Percentiles rank a stretch among this genome's conserved stretches.
Evolutionary conservation across 2,797 vertebrate species (phyloP).

Genomic region (Ciconia nigra): DNA sequence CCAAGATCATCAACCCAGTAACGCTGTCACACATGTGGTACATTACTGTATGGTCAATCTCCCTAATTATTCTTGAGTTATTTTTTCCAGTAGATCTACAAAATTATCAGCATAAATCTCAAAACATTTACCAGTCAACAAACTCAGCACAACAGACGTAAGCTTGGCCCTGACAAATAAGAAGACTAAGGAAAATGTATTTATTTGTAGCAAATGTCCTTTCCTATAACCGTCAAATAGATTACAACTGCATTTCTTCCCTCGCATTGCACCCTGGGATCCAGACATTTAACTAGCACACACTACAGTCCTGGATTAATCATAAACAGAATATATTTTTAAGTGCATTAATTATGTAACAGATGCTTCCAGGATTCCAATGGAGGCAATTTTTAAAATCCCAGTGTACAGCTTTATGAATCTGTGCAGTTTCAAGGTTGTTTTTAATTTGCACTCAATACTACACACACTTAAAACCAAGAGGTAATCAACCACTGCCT

Average conservation of each 20-base stretch:
- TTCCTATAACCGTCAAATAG: conserved; percentile 39
- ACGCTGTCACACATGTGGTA: not conserved
- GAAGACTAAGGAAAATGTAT: conserved; percentile 51
- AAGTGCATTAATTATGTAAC: conserved; percentile 68
- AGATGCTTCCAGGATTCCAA: conserved; percentile 66
- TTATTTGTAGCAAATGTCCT: conserved; percentile 61
- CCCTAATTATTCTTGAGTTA: conserved; percentile 63
- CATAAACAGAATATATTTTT: conserved; percentile 67
- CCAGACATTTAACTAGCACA: conserved; percentile 61
- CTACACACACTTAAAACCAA: not conserved
- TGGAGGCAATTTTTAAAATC: conserved; percentile 61
- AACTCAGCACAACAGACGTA: conserved; percentile 49
- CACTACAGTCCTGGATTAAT: conserved; percentile 49
- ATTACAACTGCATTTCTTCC: conserved; percentile 16
- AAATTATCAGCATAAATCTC: conserved; percentile 34
- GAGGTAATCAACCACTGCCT: not conserved
- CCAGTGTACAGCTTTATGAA: conserved; percentile 25
- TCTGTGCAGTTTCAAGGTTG: conserved; percentile 34
- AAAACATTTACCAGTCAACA: conserved; percentile 56
- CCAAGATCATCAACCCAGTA: conserved; percentile 17
- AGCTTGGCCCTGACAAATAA: conserved; percentile 53
- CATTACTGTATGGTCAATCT: conserved; percentile 58
- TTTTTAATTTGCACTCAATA: not conserved
- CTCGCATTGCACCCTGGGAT: conserved; percentile 52
- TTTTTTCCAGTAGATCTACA: conserved; percentile 57